Evolutionary conservation across 2,113 vertebrate species (phyloP).

Genomic region (Vicugna pacos): DNA sequence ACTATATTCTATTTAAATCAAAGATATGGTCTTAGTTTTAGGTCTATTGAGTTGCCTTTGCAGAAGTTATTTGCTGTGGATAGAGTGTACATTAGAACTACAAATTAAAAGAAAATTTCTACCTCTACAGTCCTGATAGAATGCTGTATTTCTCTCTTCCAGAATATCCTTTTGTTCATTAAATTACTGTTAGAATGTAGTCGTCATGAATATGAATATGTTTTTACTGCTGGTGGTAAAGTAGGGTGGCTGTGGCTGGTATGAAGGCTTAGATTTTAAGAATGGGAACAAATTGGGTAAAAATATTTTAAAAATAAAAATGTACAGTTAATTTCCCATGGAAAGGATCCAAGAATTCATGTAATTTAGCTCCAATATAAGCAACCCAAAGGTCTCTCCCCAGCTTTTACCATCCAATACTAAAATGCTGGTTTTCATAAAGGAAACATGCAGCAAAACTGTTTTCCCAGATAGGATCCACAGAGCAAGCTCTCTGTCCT

Average conservation of each 20-base stretch:
- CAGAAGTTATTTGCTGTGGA: neutral
- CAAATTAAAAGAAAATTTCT: constrained; percentile 38
- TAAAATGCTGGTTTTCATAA: neutral
- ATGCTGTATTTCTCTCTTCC: neutral
- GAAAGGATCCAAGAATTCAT: neutral
- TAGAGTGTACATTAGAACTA: neutral
- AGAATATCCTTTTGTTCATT: constrained; percentile 47
- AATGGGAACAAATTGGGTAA: neutral
- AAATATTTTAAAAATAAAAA: neutral
- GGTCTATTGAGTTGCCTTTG: neutral
- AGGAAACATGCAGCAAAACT: neutral
- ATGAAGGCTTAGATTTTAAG: constrained; percentile 18
- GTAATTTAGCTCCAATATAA: neutral
- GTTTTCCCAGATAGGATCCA: neutral
- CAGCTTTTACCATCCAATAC: neutral
- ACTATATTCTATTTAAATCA: constrained; percentile 27
- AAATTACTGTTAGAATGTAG: neutral
- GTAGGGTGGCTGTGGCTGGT: neutral
- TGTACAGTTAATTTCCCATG: neutral
- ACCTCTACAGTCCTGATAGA: neutral
- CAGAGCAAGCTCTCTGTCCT: neutral
- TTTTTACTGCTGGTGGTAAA: neutral
- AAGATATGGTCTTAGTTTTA: neutral
- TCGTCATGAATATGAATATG: neutral
- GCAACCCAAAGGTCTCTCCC: neutral